Conservation (phyloP, 2,797 vertebrate genomes). For the Sebastes steindachneri region DNA sequence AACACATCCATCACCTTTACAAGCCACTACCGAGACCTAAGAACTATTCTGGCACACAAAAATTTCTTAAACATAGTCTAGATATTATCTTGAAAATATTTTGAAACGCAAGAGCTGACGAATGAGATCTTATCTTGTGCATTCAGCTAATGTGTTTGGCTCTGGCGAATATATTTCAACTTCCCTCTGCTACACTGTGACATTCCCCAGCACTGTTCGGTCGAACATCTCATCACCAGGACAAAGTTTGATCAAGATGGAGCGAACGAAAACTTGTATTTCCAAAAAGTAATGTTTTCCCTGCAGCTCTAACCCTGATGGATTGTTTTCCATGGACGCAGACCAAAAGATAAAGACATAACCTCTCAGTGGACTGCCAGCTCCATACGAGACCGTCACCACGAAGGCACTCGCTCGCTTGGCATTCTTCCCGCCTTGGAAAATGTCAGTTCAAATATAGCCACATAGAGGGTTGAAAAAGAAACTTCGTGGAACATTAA, state of each 20-base stretch:
- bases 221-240: slow-evolving; percentile 13
- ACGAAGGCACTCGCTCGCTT: slow-evolving; percentile 40
- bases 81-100: slow-evolving; percentile 24
- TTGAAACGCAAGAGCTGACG: slow-evolving; percentile 2
- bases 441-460: slow-evolving; percentile 43
- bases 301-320: slow-evolving; percentile 51
- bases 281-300: slow-evolving; percentile 51
- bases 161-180: background rate
- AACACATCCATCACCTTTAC: slow-evolving; percentile 38
- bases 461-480: slow-evolving; percentile 8
- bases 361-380: slow-evolving; percentile 52
- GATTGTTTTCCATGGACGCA: slow-evolving; percentile 77
- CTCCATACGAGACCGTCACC: slow-evolving; percentile 30
- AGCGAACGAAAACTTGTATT: slow-evolving; percentile 38
- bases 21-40: background rate
- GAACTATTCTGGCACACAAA: slow-evolving; percentile 4
- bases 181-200: background rate
- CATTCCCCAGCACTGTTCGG: slow-evolving; percentile 15
- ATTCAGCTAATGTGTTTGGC: slow-evolving; percentile 8
- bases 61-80: background rate
- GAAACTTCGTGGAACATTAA: slow-evolving; percentile 26
- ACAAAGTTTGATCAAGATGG: slow-evolving; percentile 44
- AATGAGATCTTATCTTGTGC: slow-evolving; percentile 30
- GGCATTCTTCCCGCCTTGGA: slow-evolving; percentile 42
- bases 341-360: slow-evolving; percentile 81